Percentiles rank a stretch among this genome's conserved stretches.
phyloP scores from a whole-genome alignment of 2,888 invertebrate genomes.

The Lypha dubia region DNA sequence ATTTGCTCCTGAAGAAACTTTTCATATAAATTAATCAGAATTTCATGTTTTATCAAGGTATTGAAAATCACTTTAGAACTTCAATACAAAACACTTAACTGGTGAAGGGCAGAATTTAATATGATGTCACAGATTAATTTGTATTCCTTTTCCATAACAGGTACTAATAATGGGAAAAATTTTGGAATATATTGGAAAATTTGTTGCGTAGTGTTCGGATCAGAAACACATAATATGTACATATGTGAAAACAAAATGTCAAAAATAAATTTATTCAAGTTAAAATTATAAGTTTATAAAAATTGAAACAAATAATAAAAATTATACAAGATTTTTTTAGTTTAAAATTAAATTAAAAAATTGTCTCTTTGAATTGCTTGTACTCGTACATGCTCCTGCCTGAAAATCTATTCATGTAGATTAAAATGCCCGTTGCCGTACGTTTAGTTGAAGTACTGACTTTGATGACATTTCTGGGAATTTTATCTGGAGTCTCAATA shows the following conservation, averaged over 20 bases:
- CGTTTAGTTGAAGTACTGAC: conserved; percentile 76
- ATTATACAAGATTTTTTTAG: conserved; percentile 18
- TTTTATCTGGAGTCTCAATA: conserved; percentile 75
- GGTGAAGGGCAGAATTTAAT: conserved; percentile 34
- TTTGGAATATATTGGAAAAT: not conserved
- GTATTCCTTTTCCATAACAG: conserved; percentile 47
- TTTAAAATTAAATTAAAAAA: conserved; percentile 36
- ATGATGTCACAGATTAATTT: not conserved
- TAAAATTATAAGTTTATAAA: conserved; percentile 28
- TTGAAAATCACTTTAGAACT: not conserved
- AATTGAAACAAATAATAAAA: conserved; percentile 3
- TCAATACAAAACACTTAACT: not conserved
- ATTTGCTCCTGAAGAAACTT: conserved; percentile 15
- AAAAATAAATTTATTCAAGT: conserved; percentile 19
- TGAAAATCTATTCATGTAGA: conserved; percentile 14
- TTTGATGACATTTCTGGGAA: conserved; percentile 75
- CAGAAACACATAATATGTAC: not conserved
- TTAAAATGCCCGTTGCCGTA: conserved; percentile 77
- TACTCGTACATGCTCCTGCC: conserved; percentile 19
- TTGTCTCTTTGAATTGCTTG: conserved; percentile 46
- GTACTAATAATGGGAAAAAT: conserved; percentile 52
- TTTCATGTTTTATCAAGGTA: not conserved
- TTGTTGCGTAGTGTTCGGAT: not conserved
- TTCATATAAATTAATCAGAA: conserved; percentile 34
- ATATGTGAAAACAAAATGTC: conserved; percentile 14